Evolutionary conservation across 2,888 invertebrate genomes (phyloP), one percentile per base, ranked within the genome.

Genomic region (Geophilus truncorum): DNA sequence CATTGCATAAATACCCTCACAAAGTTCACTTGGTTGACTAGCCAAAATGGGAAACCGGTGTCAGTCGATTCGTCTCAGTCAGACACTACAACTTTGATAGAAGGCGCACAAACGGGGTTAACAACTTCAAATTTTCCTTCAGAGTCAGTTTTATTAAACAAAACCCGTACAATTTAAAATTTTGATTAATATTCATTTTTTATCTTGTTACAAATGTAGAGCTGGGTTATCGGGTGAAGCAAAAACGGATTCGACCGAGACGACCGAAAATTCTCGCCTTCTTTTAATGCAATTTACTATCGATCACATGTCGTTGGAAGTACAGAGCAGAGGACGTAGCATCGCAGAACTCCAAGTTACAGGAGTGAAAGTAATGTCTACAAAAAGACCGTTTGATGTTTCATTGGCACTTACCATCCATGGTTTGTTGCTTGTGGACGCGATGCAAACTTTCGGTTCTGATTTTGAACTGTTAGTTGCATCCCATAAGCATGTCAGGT

Each of bases 401-500:
- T 92, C 92, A 84, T 89, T 96, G 57, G 92, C 93, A 1, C 90
- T 97, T 82, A 94, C 95, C 12, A 96, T 98, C 77, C 97, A 97
- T 88, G 95, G 96, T 84, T 89, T 98, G 84, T 89, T 98, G 81
- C 88, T 98, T 80, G 97, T 96, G 2, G 98, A 98, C 89, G 97
- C 97, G 78, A 90, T 97, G 86, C 97, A 98, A 88, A 95, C 95
- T 18, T 96, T 94, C 87, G 97, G 98, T 0, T 93, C 93, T 0
- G 97, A 98, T 89, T 98, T 96, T 89, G 97, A 97, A 87, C 89
- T 98, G 79, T 90, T 98, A 9, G 92, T 97, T 18, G 97, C 97
- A 32, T 97, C 96, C 86, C 97, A 98, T 87, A 94, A 94, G 85
- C 95, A 96, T 87, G 94, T 97, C 28, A 94, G 95, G 94, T 93